A percentile compares a stretch with the other conserved stretches of the same genome.
Evolutionary conservation across 2,113 vertebrate species (phyloP).

Genomic region (Oreotragus oreotragus): DNA sequence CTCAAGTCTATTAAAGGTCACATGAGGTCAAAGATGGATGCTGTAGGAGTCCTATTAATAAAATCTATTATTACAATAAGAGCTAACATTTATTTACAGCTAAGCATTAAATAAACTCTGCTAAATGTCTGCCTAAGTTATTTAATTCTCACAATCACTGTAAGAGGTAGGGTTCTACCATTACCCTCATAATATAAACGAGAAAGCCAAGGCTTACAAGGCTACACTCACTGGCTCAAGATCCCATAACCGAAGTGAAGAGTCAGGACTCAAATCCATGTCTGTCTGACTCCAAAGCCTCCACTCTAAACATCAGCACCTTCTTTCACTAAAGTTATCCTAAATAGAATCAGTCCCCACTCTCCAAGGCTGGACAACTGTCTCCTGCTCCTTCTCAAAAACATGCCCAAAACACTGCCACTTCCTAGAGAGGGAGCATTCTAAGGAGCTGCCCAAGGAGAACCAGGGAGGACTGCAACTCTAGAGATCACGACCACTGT

Average conservation of each 20-base stretch:
- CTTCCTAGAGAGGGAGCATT: not conserved
- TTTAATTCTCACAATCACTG: not conserved
- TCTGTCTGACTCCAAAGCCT: not conserved
- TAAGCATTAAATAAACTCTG: not conserved
- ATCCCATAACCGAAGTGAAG: not conserved
- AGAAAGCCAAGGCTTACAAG: conserved; percentile 9
- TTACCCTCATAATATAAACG: not conserved
- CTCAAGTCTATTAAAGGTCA: not conserved
- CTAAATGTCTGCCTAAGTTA: not conserved
- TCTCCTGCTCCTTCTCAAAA: not conserved
- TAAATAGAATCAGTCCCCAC: not conserved
- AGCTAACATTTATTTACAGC: not conserved
- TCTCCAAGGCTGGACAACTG: not conserved
- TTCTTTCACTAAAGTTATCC: not conserved
- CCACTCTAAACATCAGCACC: not conserved
- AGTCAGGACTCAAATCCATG: not conserved
- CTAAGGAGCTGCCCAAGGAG: not conserved
- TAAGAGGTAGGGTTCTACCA: not conserved
- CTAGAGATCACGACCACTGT: not conserved
- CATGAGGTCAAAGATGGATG: not conserved
- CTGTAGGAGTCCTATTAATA: not conserved
- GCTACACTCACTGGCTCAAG: not conserved
- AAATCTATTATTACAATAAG: not conserved
- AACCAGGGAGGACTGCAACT: not conserved
- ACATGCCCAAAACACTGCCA: not conserved